Conservation (phyloP, 1,140 invertebrate species). For the Drosophila melanogaster region DNA sequence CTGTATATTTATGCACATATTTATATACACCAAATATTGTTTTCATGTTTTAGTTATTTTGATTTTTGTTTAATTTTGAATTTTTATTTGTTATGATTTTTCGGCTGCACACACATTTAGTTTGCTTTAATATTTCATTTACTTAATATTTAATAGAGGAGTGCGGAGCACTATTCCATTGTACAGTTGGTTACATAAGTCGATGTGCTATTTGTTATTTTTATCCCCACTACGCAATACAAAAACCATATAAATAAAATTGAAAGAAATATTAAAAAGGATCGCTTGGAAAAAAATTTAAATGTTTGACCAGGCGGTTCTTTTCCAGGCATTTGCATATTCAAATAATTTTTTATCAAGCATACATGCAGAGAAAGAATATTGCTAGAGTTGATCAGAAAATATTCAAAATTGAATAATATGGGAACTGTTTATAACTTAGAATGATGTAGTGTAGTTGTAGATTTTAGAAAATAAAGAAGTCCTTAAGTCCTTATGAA, state of each 20-base stretch:
- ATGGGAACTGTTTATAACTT: background rate
- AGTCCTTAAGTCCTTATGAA: no score
- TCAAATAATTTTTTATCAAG: slow-evolving; percentile 75
- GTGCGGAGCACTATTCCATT: slow-evolving; percentile 32
- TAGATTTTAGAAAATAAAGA: no score
- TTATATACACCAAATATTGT: slow-evolving; percentile 14
- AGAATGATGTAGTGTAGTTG: no score
- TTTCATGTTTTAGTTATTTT: slow-evolving; percentile 47
- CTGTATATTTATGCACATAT: slow-evolving; percentile 29
- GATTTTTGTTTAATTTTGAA: slow-evolving; percentile 71
- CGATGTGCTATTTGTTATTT: slow-evolving; percentile 25
- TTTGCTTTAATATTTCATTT: slow-evolving; percentile 73
- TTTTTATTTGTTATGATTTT: slow-evolving; percentile 68
- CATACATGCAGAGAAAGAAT: slow-evolving; percentile 18
- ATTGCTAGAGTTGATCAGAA: background rate
- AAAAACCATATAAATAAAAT: slow-evolving; percentile 15
- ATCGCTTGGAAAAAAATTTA: slow-evolving; percentile 36
- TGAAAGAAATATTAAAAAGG: slow-evolving; percentile 45
- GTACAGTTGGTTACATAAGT: slow-evolving; percentile 69
- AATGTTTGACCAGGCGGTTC: slow-evolving; percentile 38
- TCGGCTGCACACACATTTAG: slow-evolving; percentile 56
- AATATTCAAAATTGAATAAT: background rate
- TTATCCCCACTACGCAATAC: slow-evolving; percentile 18
- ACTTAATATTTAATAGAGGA: slow-evolving; percentile 69
- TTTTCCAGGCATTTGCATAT: slow-evolving; percentile 69